Conservation (phyloP, 2,797 vertebrate species). For the Sphenopsis melanotis region DNA sequence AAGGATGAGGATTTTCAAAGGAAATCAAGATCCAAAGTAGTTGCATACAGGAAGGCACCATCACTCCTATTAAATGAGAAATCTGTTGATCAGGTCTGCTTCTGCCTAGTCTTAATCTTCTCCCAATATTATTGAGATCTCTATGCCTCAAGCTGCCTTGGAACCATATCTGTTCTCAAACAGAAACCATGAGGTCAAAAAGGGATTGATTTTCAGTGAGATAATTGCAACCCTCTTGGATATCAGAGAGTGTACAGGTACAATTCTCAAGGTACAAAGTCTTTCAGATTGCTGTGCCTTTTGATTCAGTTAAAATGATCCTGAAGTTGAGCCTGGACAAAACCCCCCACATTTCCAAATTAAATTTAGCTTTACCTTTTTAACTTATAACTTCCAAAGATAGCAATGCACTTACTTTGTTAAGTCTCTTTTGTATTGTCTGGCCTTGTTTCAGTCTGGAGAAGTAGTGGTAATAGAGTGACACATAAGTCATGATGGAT, state of each 20-base stretch:
- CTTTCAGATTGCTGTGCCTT: neutral
- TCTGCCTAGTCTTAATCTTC: neutral
- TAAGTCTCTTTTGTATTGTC: conserved; percentile 83
- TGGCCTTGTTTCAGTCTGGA: conserved; percentile 84
- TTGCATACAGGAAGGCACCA: neutral
- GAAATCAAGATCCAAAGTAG: neutral
- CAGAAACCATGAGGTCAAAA: neutral
- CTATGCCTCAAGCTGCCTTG: neutral
- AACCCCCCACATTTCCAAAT: rapidly evolving
- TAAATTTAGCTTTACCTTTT: neutral
- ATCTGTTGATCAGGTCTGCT: neutral
- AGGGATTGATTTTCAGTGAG: neutral
- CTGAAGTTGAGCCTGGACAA: neutral
- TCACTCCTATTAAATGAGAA: neutral
- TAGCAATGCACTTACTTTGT: conserved; percentile 73
- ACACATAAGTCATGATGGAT: conserved; percentile 92
- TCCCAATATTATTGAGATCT: neutral
- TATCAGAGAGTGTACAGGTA: neutral
- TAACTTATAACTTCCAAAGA: neutral
- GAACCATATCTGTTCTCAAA: neutral
- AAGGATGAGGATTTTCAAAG: neutral
- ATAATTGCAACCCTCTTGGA: neutral
- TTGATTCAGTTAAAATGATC: neutral
- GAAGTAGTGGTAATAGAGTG: conserved; percentile 90
- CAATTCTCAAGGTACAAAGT: neutral